Conservation (phyloP, 2,888 invertebrate species). For the Athalia rosae region DNA sequence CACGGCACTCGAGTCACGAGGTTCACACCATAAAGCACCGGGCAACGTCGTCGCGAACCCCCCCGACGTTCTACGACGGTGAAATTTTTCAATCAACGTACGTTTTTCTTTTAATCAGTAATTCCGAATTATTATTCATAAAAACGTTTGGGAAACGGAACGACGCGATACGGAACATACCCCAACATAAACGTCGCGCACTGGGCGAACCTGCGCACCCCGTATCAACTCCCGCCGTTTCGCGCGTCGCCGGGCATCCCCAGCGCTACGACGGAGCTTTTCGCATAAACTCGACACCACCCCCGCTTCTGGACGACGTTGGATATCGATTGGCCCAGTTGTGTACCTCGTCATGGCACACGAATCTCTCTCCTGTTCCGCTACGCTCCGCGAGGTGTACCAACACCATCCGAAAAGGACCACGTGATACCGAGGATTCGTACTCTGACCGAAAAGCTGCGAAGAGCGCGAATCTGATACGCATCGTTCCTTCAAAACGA, state of each 20-base stretch:
- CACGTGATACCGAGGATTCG: constrained; percentile 35
- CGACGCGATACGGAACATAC: constrained; percentile 36
- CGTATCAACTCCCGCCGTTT: constrained; percentile 53
- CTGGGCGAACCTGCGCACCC: constrained; percentile 51
- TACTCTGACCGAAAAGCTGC: constrained; percentile 1
- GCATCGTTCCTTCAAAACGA: too few relatives aligned
- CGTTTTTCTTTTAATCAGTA: not conserved
- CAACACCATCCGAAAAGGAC: constrained; percentile 1
- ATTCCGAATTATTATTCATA: not conserved
- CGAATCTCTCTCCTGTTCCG: constrained; percentile 25
- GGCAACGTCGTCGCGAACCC: too few relatives aligned
- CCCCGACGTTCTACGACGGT: too few relatives aligned
- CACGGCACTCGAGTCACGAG: too few relatives aligned
- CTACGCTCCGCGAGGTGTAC: not conserved
- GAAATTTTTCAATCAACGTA: too few relatives aligned
- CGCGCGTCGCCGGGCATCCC: constrained; percentile 48
- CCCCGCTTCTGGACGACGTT: constrained; percentile 32
- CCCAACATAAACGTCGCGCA: constrained; percentile 33
- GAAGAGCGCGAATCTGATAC: not conserved
- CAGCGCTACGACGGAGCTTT: constrained; percentile 48
- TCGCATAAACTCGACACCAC: constrained; percentile 40
- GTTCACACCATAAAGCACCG: too few relatives aligned
- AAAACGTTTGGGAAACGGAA: constrained; percentile 10
- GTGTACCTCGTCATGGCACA: constrained; percentile 64
- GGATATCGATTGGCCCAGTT: constrained; percentile 70